phyloP scores from a whole-genome alignment of 2,797 vertebrate species.

The Diglossa cyanea region DNA sequence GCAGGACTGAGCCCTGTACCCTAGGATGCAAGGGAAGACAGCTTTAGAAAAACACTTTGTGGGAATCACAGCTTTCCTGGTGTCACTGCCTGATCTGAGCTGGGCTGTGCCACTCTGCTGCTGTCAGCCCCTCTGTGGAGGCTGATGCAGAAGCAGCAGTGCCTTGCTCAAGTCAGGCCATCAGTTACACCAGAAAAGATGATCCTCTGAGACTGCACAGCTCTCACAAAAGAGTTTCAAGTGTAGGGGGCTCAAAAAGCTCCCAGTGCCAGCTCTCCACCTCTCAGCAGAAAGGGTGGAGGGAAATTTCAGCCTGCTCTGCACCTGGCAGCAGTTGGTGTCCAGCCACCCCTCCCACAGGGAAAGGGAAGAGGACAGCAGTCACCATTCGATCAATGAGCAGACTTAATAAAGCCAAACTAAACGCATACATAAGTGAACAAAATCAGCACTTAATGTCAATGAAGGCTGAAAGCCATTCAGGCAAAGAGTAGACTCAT shows the following conservation, averaged over 20 bases:
- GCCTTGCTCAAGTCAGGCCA: background rate
- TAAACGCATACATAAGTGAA: accelerated
- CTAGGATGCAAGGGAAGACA: background rate
- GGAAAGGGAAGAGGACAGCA: background rate
- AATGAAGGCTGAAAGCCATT: background rate
- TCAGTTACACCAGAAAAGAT: background rate
- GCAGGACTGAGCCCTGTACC: background rate
- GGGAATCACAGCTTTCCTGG: background rate
- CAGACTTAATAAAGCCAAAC: background rate
- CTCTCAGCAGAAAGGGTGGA: background rate
- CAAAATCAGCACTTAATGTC: background rate
- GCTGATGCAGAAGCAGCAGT: background rate
- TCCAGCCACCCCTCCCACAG: background rate
- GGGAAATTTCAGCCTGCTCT: background rate
- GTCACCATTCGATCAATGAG: accelerated
- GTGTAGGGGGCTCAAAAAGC: background rate
- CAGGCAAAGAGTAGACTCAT: background rate
- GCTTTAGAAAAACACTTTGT: background rate
- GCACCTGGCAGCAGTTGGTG: background rate
- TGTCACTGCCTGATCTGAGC: background rate
- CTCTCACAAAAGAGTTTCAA: background rate
- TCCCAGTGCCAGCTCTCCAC: background rate
- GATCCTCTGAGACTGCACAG: background rate
- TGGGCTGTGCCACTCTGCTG: background rate
- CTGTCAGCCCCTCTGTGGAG: background rate